phyloP scores from a whole-genome alignment of 2,113 vertebrate species.

The Tupaia chinensis region DNA sequence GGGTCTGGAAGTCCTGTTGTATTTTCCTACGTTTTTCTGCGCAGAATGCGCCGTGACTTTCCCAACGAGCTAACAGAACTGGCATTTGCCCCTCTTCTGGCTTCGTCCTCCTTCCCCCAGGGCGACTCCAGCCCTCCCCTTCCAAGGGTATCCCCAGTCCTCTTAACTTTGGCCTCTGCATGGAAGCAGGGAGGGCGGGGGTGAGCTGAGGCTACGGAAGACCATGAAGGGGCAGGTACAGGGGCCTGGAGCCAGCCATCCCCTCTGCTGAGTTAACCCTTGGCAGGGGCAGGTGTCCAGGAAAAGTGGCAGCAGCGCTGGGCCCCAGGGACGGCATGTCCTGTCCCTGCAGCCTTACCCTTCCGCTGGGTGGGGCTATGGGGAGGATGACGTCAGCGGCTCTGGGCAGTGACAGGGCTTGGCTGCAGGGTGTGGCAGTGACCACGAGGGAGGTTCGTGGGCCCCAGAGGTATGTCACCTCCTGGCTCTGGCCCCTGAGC shows the following conservation, averaged over 20 bases:
- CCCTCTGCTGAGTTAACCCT: not conserved
- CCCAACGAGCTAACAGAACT: not conserved
- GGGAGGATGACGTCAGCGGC: not conserved
- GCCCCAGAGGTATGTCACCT: not conserved
- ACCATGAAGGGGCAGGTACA: not conserved
- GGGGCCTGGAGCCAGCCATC: not conserved
- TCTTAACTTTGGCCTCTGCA: not conserved
- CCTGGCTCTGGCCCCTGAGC: not conserved
- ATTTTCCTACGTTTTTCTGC: too few relatives aligned
- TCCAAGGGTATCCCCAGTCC: not conserved
- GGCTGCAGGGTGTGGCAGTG: not conserved
- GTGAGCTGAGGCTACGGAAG: not conserved
- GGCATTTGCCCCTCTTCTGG: not conserved
- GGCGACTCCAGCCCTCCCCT: not conserved
- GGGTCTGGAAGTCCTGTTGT: too few relatives aligned
- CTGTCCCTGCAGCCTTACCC: slow-evolving; percentile 21
- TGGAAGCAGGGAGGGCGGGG: not conserved
- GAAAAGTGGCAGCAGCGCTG: not conserved
- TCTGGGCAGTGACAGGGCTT: not conserved
- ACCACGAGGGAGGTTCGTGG: fast-evolving
- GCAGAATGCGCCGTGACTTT: too few relatives aligned
- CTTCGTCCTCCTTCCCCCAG: too few relatives aligned
- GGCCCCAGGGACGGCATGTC: slow-evolving; percentile 4
- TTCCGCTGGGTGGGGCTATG: not conserved
- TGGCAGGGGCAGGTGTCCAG: not conserved